Conservation (phyloP, 2,888 invertebrate genomes). For the Copidosoma aretas region DNA sequence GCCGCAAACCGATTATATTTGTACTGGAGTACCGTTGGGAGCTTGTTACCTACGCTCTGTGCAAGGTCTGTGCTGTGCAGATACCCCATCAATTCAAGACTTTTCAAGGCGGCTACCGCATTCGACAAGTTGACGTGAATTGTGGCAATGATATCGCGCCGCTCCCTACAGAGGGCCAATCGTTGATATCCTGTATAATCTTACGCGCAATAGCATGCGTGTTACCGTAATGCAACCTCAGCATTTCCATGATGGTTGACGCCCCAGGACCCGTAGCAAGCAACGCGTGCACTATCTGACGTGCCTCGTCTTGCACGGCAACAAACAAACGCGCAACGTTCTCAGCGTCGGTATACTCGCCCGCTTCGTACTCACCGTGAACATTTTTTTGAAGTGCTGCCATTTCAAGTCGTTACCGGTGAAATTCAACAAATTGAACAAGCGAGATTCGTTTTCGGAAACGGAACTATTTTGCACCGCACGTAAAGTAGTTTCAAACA, state of each 20-base stretch:
- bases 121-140: conserved; percentile 14
- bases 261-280: not conserved
- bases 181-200: not conserved
- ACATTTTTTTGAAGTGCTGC: conserved; percentile 11
- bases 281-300: conserved; percentile 1
- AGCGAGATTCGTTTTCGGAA: no score
- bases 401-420: conserved; percentile 12
- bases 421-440: conserved; percentile 2
- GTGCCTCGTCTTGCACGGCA: not conserved
- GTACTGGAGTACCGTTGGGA: conserved; percentile 6
- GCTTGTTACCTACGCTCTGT: not conserved
- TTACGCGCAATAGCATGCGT: not conserved
- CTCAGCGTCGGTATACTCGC: conserved; percentile 11
- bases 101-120: conserved; percentile 13
- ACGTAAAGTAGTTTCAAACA: no score
- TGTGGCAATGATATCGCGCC: conserved; percentile 1
- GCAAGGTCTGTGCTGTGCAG: conserved; percentile 5
- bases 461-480: no score
- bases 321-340: conserved; percentile 18
- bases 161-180: not conserved
- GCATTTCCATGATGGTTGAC: not conserved
- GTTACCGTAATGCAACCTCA: not conserved
- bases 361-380: conserved; percentile 12
- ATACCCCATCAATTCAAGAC: conserved; percentile 10
- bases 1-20: not conserved